Evolutionary conservation across 2,888 invertebrate species (phyloP), one percentile per base, ranked within the genome.

Genomic region (Liodrosophila aerea): DNA sequence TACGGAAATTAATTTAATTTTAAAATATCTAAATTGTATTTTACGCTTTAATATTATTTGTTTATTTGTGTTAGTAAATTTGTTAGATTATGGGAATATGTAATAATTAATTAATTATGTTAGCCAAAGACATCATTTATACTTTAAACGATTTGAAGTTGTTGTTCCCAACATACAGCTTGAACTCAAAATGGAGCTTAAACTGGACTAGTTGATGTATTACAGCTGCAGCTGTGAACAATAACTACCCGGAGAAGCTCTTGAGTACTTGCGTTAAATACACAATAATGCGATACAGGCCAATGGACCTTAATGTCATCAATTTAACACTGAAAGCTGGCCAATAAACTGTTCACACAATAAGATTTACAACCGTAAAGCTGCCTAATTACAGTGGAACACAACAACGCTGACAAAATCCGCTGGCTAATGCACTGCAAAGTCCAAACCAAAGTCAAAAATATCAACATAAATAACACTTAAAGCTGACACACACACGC

Each of bases 391-490:
- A 77, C 73, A 60, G 57, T 54, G 67, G 40, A 22, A 2, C 11
- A 39, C 39, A 59, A 63, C 66, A 73, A 74, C 72, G 81, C 37
- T 60, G 69, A 80, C 69, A 62, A 67, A 53, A 59, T 60, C 77
- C 56, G 34, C 76, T 5, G 46, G 77, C 73, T 84, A 78, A 78
- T 85, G 83, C 83, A 85, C 68, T 68, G 63, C 76, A 52, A 58
- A 70, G 60, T 64, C 22, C 22, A 37, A 58, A 53, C 46, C 64
- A 72, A 72, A 85, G 83, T 85, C 78, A 85, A 78, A 85, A 78
- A 83, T 85, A 76, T 85, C 80, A 85, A 83, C 83, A 78, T 78
- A 85, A 78, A 78, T 78, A 78, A 83, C 78, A 75, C 81, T 78
- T 78, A 85, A 78, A 63, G 72, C 80, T 59, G 70, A 53, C 22